Evolutionary conservation across 2,113 vertebrate genomes (phyloP).

Genomic region (Hemiscyllium ocellatum): DNA sequence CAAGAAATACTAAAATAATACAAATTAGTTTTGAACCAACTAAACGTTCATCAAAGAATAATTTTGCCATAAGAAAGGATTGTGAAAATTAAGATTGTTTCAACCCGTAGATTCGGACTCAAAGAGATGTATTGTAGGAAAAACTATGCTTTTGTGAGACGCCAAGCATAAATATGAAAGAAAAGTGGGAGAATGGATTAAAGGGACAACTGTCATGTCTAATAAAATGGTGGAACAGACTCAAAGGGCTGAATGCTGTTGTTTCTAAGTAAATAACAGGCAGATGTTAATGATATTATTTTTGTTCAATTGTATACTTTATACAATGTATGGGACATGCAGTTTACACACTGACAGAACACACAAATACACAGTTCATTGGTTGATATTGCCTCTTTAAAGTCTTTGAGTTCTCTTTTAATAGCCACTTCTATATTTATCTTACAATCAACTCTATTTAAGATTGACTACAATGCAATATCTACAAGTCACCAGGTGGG

Average conservation of each 20-base stretch:
- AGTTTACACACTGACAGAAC: not conserved
- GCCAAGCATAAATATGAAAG: not conserved
- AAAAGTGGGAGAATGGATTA: not conserved
- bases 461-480: not conserved
- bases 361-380: not conserved
- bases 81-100: not conserved
- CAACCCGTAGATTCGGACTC: not conserved
- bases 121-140: not conserved
- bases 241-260: not conserved
- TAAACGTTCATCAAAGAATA: not conserved
- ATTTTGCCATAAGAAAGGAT: not conserved
- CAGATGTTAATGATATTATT: not conserved
- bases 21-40: not conserved
- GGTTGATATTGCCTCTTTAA: not conserved
- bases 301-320: not conserved
- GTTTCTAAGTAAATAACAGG: not conserved
- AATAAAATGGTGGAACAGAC: not conserved
- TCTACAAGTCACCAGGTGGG: not conserved
- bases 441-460: not conserved
- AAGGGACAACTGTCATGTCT: not conserved
- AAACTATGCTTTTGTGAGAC: not conserved
- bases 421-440: not conserved
- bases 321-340: not conserved
- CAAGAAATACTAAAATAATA: not conserved
- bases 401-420: not conserved